Percentiles rank a stretch among this genome's conserved stretches.
phyloP scores from a whole-genome alignment of 2,888 invertebrate species.

The Philonicus albiceps region DNA sequence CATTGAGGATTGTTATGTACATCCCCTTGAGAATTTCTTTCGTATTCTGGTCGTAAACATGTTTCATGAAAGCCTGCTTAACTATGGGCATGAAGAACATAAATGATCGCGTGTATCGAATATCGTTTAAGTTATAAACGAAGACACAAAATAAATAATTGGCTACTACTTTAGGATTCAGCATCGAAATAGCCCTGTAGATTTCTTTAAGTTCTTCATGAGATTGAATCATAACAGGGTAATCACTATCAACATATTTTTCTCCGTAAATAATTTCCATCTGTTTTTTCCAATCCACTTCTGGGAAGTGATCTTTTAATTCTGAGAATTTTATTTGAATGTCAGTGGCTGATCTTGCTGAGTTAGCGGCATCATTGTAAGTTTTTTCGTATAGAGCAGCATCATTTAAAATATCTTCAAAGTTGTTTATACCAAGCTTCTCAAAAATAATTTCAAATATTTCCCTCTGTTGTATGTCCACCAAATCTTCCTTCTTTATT shows the following conservation, averaged over 20 bases:
- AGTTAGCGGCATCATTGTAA: not conserved
- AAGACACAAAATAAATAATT: not conserved
- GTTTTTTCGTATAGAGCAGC: not conserved
- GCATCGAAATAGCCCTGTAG: not conserved
- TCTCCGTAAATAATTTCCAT: not conserved
- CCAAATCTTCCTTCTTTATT: not conserved
- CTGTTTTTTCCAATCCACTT: not conserved
- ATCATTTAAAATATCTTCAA: not conserved
- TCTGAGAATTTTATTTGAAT: not conserved
- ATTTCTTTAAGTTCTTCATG: not conserved
- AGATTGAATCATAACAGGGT: not conserved
- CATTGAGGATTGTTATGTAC: not conserved
- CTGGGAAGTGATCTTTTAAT: not conserved
- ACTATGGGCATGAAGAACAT: not conserved
- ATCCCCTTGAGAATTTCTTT: not conserved
- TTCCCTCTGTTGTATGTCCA: not conserved
- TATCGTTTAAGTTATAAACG: not conserved
- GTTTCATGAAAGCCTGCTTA: not conserved
- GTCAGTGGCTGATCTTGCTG: not conserved
- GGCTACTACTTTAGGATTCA: not conserved
- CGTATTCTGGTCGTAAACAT: not conserved
- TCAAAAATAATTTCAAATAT: not conserved
- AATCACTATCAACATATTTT: not conserved
- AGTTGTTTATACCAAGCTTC: not conserved
- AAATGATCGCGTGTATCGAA: not conserved